These are phyloP conservation scores for Heliconius himera DNA, from an alignment of 1,140 invertebrate genomes.

Conservation along the genomic window DNA sequence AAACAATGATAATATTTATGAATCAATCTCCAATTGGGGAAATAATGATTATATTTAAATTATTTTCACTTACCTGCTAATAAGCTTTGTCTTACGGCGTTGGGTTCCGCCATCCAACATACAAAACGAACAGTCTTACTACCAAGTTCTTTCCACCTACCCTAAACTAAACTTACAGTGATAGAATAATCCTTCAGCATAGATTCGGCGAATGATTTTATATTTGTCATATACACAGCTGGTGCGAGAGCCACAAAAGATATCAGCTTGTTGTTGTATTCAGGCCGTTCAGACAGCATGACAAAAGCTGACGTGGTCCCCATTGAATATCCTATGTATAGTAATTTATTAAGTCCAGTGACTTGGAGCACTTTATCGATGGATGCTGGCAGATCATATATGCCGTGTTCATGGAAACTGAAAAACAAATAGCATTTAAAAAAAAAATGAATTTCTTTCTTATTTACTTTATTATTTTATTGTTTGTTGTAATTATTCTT, in stretches of 20 bases:
- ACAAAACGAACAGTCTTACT: no score
- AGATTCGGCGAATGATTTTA: constrained; percentile 46
- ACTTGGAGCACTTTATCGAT: constrained; percentile 84
- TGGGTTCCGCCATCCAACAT: no score
- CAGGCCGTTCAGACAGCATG: constrained; percentile 82
- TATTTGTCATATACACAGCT: constrained; percentile 66
- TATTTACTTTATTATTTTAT: no score
- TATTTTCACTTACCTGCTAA: no score
- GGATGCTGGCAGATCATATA: constrained; percentile 86
- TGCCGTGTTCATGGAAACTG: constrained; percentile 71
- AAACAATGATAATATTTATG: no score
- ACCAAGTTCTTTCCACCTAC: no score
- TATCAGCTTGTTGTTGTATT: constrained; percentile 82
- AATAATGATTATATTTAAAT: no score
- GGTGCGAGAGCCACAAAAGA: constrained; percentile 70
- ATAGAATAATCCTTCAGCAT: constrained; percentile 39
- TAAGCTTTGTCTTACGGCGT: no score
- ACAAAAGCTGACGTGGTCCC: constrained; percentile 84
- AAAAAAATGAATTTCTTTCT: neutral
- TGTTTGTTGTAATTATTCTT: no score
- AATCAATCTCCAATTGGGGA: no score
- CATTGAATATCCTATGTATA: constrained; percentile 84
- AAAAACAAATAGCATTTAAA: constrained; percentile 17
- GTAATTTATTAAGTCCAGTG: constrained; percentile 81
- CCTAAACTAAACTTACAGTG: neutral